Percentiles rank a stretch among this genome's conserved stretches.
Evolutionary conservation across 2,113 vertebrate genomes (phyloP).

Genomic region (Labrus mixtus): DNA sequence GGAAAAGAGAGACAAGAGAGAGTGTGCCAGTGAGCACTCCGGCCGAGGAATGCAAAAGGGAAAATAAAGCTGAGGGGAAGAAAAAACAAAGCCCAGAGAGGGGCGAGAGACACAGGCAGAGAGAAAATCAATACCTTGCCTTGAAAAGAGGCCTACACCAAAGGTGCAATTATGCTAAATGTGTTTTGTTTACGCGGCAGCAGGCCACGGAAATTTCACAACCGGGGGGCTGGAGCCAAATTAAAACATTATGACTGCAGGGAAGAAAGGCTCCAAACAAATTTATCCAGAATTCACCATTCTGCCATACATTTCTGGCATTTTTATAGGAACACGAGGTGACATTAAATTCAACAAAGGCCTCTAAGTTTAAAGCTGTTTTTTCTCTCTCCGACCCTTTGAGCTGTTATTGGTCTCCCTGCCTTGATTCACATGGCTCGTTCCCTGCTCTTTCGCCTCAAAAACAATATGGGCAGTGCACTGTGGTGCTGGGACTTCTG

Average conservation of each 20-base stretch:
- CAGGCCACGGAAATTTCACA: constrained; percentile 65
- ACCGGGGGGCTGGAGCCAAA: constrained; percentile 60
- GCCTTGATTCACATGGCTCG: constrained; percentile 5
- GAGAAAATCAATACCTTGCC: constrained; percentile 82
- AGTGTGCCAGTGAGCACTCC: constrained; percentile 30
- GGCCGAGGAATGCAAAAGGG: constrained; percentile 72
- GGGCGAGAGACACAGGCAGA: constrained; percentile 56
- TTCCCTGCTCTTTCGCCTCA: background rate
- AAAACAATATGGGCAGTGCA: background rate
- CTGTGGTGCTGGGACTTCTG: background rate
- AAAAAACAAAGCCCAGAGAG: constrained; percentile 71
- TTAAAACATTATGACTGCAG: constrained; percentile 73
- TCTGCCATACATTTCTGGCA: constrained; percentile 25
- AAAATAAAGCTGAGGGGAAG: constrained; percentile 73
- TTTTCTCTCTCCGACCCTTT: constrained; percentile 33
- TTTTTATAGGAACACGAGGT: constrained; percentile 52
- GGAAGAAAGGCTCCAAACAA: constrained; percentile 60
- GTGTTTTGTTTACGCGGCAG: constrained; percentile 77
- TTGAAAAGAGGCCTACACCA: constrained; percentile 75
- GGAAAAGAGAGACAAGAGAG: constrained; percentile 19
- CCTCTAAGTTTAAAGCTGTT: constrained; percentile 42
- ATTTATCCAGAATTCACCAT: constrained; percentile 46
- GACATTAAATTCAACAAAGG: constrained; percentile 49
- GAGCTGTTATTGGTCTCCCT: constrained; percentile 17
- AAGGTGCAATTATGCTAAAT: constrained; percentile 85